Evolutionary conservation across 1,140 invertebrate species (phyloP), one percentile per base, ranked within the genome.

Genomic region (Anastrepha obliqua): DNA sequence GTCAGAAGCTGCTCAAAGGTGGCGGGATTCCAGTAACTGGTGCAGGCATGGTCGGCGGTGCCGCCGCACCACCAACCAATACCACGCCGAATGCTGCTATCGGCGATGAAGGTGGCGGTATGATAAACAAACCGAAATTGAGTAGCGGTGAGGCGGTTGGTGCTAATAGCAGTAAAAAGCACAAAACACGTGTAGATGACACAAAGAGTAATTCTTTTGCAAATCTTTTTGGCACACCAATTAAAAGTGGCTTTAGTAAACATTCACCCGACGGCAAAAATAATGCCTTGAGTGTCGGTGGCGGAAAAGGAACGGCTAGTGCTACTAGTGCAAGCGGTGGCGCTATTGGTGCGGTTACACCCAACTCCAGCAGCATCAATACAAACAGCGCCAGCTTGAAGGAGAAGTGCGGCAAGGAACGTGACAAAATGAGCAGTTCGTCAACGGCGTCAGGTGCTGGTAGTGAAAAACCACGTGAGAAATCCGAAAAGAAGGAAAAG

Each of bases 1-100:
- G 95, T 87, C 95, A 96, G 86, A 98, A 98, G 91, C 94, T 99
- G 17, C 93, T 99, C 20, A 97, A 96, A 94, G 98, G 97, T 87
- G 98, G 98, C 89, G 98, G 97, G 39, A 94, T 95, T 55, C 89
- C 90, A 0, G 92, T 93, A 0, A 91, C 91, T 86, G 87, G 74
- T 39, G 78, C 81, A 5, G 85, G 85, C 15, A 65, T 88, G 29
- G 29, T 81, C 9, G 74, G 87, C 5, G 86, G 70, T n/a, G 89
- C 42, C 42, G n/a, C 51, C 67, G 74, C 60, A 15, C 11, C 29
- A 55, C 78, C 86, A 8, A 85, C 20, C 47, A 59, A 51, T 39
- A 67, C 65, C n/a, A 62, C 74, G 11, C 60, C 88, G 55, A 17
- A 86, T 88, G 55, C 87, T 85, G 11, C 62, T 86, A 3, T 81